Base-by-base conservation (phyloP, 92 coral and sea anemone genomes). In the Phymanthus crucifer region DNA sequence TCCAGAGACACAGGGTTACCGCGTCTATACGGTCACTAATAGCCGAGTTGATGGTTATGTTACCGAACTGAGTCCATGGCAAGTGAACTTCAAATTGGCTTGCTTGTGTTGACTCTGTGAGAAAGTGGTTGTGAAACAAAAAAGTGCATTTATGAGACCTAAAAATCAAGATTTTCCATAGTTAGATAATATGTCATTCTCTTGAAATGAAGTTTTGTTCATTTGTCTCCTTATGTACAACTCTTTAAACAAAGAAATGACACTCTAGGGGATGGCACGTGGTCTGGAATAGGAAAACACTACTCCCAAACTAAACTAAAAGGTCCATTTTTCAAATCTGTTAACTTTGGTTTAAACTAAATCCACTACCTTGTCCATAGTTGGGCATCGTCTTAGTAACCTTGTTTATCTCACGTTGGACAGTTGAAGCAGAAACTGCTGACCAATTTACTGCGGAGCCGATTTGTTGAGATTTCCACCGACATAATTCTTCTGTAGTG, bases 1-100 rank as follows among this genome's bases (percentile, higher is more conserved):
- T 29, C 86, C 86, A 82, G 3, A n/a, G 26, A 29, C 86, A 82
- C 32, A 47, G 32, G 19, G 86, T 74, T 27, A 82, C 8, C 40
- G 81, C 52, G 34, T 45, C 29, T 16, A 82, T 72, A 3, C 75
- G 73, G 24, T 47, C 54, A 26, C 75, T 61, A 3, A 66, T 10
- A 11, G 70, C 81, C 38, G 1, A 26, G 32, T 24, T 40, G 14
- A 75, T n/a, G 6, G 81, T 74, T 4, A 82, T 65, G 75, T 82
- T 82, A 19, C 86, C 86, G 43, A 65, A 43, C 23, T 9, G 24
- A 32, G 75, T 37, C 12, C 3, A 8, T 13, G 86, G 80, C 26
- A 73, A 72, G 21, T 58, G 69, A 19, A 74, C 66, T 82, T 66
- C 75, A 29, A 27, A 24, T 26, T 24, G 34, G 7, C 29, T 21